These are phyloP conservation scores for Serranochromis macrocephalus DNA, from an alignment of 2,113 vertebrate genomes.

Conservation along the genomic window DNA sequence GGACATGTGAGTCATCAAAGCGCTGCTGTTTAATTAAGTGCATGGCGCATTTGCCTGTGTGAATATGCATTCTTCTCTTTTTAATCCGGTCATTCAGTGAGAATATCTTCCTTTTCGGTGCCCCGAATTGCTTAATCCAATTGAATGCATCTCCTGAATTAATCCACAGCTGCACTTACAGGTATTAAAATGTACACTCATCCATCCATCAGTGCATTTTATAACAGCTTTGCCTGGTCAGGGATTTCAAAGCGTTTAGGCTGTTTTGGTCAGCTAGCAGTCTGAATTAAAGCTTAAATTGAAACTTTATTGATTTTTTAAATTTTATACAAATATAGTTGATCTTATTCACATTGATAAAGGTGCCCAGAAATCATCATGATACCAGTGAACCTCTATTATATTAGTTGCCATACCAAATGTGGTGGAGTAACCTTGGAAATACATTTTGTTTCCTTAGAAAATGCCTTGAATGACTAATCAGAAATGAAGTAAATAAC, in stretches of 20 bases:
- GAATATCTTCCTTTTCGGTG: not conserved
- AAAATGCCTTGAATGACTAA: not conserved
- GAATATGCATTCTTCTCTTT: not conserved
- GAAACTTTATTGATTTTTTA: not conserved
- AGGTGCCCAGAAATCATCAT: not conserved
- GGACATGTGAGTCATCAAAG: conserved; percentile 25
- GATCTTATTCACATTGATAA: not conserved
- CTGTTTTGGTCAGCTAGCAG: not conserved
- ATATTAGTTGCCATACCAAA: not conserved
- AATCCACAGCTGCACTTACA: not conserved
- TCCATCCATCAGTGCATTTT: not conserved
- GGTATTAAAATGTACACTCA: not conserved
- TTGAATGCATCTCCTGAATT: conserved; percentile 12
- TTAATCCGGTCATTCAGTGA: conserved; percentile 15
- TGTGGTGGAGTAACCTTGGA: not conserved
- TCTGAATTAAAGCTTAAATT: not conserved
- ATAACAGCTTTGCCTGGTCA: not conserved
- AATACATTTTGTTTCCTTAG: not conserved
- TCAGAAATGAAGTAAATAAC: not conserved
- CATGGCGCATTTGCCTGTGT: not conserved
- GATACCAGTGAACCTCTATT: not conserved
- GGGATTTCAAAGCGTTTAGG: not conserved
- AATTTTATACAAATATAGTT: not conserved
- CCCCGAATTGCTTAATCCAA: conserved; percentile 4
- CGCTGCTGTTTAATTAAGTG: conserved; percentile 1